A percentile compares a stretch with the other conserved stretches of the same genome.
These are phyloP conservation scores for Paramacrobiotus metropolitanus DNA, from an alignment of 1,140 invertebrate genomes.

Conservation along the genomic window DNA sequence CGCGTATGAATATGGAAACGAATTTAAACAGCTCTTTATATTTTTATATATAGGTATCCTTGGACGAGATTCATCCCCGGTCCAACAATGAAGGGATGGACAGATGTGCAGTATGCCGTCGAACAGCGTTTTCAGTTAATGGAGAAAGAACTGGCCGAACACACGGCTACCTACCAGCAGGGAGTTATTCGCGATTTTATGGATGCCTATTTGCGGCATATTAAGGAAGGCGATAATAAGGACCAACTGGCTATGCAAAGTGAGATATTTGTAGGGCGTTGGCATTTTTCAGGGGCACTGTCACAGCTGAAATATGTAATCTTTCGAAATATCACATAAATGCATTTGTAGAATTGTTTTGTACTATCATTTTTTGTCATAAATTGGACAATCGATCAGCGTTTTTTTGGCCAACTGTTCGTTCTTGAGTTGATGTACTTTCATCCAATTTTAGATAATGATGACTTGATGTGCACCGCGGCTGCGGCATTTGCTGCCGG, in stretches of 20 bases:
- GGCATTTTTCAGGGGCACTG: neutral
- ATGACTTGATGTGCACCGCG: neutral
- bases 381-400: no score
- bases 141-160: no score
- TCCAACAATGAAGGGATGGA: neutral
- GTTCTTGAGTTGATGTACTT: no score
- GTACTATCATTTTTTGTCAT: no score
- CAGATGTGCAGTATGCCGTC: neutral
- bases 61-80: neutral
- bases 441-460: neutral
- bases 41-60: neutral
- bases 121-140: neutral
- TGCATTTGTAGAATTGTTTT: no score
- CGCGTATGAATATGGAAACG: no score
- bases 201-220: neutral
- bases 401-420: no score
- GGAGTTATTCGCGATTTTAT: neutral
- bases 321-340: neutral
- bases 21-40: no score
- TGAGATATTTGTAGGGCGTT: no score
- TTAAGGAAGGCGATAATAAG: neutral
- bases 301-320: neutral
- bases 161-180: neutral
- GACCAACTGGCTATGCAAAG: neutral
- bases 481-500: neutral